Evolutionary conservation across 2,888 invertebrate species (phyloP).

Genomic region (Stenotaenia linearis): DNA sequence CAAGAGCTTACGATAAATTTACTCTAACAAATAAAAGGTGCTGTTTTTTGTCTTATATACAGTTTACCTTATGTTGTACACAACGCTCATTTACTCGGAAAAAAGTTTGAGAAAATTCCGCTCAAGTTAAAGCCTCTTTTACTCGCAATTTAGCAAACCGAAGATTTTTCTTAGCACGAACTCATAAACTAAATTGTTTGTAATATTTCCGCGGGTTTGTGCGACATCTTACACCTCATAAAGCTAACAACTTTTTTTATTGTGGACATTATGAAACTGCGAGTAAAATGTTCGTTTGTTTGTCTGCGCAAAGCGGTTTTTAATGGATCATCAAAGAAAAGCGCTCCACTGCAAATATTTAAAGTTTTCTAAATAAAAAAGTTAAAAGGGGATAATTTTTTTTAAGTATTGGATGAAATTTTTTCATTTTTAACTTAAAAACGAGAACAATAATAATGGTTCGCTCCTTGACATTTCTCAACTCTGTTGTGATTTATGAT

Average conservation of each 20-base stretch:
- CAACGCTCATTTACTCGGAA: background rate
- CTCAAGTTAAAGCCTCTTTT: background rate
- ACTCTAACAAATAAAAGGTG: slow-evolving; percentile 9
- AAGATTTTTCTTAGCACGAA: background rate
- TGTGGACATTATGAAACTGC: background rate
- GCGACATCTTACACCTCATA: slow-evolving; percentile 4
- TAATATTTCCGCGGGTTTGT: background rate
- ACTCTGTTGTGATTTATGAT: background rate
- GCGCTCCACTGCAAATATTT: background rate
- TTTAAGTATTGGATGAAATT: background rate
- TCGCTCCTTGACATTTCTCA: background rate
- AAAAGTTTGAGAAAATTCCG: background rate
- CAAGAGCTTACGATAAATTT: slow-evolving; percentile 9
- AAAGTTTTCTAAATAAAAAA: background rate
- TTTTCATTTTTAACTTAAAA: background rate
- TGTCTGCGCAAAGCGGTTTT: background rate
- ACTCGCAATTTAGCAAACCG: background rate
- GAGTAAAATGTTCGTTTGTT: background rate
- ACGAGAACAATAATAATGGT: slow-evolving; percentile 9
- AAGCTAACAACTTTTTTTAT: slow-evolving; percentile 3
- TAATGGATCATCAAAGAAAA: background rate
- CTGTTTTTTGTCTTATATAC: slow-evolving; percentile 9
- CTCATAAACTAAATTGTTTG: slow-evolving; percentile 3
- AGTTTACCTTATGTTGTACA: slow-evolving; percentile 9
- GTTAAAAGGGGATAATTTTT: background rate